A percentile compares a stretch with the other conserved stretches of the same genome.
phyloP scores from a whole-genome alignment of 2,113 vertebrate genomes.

The Tachycineta bicolor region DNA sequence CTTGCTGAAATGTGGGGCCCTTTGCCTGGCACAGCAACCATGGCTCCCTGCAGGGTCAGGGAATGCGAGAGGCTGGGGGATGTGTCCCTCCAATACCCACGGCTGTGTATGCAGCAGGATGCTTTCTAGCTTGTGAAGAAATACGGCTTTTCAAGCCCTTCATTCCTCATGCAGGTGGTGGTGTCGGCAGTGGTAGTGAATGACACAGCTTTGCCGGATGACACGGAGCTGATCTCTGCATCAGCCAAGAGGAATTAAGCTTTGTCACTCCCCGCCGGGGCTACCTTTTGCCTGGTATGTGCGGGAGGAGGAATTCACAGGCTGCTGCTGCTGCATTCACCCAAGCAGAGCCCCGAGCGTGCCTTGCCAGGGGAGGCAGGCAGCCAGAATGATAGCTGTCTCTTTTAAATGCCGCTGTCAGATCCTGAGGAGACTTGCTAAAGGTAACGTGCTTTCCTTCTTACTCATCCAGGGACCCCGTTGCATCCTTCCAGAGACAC shows the following conservation, averaged over 20 bases:
- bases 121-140: slow-evolving; percentile 68
- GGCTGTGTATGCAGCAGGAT: slow-evolving; percentile 16
- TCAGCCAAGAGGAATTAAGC: slow-evolving; percentile 82
- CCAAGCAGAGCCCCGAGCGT: slow-evolving; percentile 73
- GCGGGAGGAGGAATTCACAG: slow-evolving; percentile 80
- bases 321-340: slow-evolving; percentile 76
- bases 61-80: slow-evolving; percentile 6
- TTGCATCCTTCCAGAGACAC: slow-evolving; percentile 30
- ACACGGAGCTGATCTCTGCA: slow-evolving; percentile 79
- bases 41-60: neutral
- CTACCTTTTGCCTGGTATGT: slow-evolving; percentile 78
- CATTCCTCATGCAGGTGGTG: slow-evolving; percentile 56
- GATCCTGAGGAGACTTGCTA: slow-evolving; percentile 93
- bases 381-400: slow-evolving; percentile 95
- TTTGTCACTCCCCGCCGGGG: slow-evolving; percentile 80
- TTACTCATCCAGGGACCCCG: slow-evolving; percentile 16
- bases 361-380: slow-evolving; percentile 72
- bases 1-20: slow-evolving; percentile 4
- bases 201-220: slow-evolving; percentile 75
- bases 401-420: slow-evolving; percentile 99
- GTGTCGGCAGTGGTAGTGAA: slow-evolving; percentile 57
- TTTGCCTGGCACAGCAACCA: slow-evolving; percentile 51
- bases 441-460: slow-evolving; percentile 87
- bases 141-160: slow-evolving; percentile 59
- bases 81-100: neutral